Evolutionary conservation across 2,888 invertebrate genomes (phyloP).

Genomic region (Amiota minor): DNA sequence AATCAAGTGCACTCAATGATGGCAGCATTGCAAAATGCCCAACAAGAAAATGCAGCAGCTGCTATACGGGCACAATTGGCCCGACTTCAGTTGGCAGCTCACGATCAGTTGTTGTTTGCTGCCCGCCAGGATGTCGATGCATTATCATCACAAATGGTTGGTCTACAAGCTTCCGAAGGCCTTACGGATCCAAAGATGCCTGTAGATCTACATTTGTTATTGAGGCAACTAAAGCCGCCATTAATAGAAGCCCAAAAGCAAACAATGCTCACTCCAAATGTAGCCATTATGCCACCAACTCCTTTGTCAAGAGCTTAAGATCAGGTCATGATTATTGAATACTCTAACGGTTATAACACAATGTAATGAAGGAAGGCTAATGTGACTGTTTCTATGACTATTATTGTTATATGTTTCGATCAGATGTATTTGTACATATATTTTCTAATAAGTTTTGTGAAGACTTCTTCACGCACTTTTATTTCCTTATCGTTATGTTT

Average conservation of each 20-base stretch:
- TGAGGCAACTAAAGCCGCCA: constrained; percentile 66
- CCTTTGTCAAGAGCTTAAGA: no score
- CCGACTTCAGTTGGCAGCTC: constrained; percentile 72
- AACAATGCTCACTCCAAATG: constrained; percentile 68
- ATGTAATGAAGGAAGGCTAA: no score
- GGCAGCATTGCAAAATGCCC: constrained; percentile 70
- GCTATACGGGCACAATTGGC: constrained; percentile 73
- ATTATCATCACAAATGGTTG: constrained; percentile 72
- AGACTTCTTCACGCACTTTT: no score
- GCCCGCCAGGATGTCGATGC: constrained; percentile 73
- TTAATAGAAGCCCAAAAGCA: constrained; percentile 5
- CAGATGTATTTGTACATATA: no score
- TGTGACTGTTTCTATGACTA: no score
- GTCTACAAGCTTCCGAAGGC: constrained; percentile 71
- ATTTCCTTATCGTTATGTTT: no score
- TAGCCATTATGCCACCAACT: constrained; percentile 46
- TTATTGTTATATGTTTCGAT: no score
- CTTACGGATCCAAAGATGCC: constrained; percentile 62
- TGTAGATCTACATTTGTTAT: constrained; percentile 63
- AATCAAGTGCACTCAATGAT: constrained; percentile 71
- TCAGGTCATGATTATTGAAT: no score
- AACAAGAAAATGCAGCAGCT: constrained; percentile 71
- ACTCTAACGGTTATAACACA: no score
- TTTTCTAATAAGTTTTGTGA: no score
- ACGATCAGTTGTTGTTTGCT: constrained; percentile 72